Evolutionary conservation across 2,888 invertebrate species (phyloP), one percentile per base, ranked within the genome.

Genomic region (Cactoblastis cactorum): DNA sequence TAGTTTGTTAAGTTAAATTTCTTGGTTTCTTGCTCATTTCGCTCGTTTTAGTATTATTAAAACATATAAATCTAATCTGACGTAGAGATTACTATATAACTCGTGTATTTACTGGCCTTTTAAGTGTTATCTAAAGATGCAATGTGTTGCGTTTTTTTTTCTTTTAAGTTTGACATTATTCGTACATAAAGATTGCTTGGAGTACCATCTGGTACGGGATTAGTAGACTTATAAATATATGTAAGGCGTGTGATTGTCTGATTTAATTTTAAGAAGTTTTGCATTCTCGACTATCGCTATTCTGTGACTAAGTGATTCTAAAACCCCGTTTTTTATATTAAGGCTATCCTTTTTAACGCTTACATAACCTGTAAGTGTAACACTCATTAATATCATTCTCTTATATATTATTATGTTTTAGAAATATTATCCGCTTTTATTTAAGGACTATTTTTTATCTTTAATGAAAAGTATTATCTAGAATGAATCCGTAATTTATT

Each of bases 31-130:
- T 82, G 84, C 85, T 85, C 85, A 83, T 78, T 71, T 77, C 72
- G 73, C 75, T 82, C 81, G 75, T 74, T 77, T 15, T 37, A 66
- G 71, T 86, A 84, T 79, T 77, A 61, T 74, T 70, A 76, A 78
- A 68, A 79, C 67, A 61, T 69, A 74, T 80, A 78, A 77, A 74
- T 76, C 63, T 77, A 74, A 74, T 76, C 76, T 80, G 85, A 82
- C 82, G 80, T 86, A 84, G 85, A 77, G 57, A 79, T 83, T 82
- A 83, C 74, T 82, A 81, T 71, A 62, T 80, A 65, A 74, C 71
- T 77, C 74, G 73, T 76, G 72, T 86, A 83, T 85, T 81, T 85
- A 85, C 77, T 83, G 83, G 84, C 82, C 83, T 80, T 28, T 77
- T 71, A 61, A 74, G 69, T 81, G 76, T 80, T 75, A 68, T 70